phyloP scores from a whole-genome alignment of 2,113 vertebrate species.

The Centrocercus urophasianus region DNA sequence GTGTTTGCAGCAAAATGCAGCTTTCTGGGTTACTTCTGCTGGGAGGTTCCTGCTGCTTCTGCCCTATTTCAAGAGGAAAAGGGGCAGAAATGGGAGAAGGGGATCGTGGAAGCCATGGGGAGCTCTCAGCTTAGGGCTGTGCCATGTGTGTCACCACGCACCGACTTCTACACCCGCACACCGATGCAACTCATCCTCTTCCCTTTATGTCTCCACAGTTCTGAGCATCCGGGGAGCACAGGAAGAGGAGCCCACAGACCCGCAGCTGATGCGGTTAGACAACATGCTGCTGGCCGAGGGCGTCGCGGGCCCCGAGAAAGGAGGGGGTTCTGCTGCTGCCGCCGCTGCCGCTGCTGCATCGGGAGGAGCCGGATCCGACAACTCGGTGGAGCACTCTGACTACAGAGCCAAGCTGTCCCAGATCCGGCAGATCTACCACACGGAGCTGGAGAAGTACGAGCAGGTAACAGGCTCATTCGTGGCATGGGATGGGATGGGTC shows the following conservation, averaged over 20 bases:
- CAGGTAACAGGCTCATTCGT: slow-evolving; percentile 84
- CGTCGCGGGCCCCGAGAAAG: slow-evolving; percentile 94
- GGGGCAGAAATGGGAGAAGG: background rate
- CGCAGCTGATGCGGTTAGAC: slow-evolving; percentile 97
- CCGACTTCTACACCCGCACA: background rate
- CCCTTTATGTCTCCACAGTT: slow-evolving; percentile 79
- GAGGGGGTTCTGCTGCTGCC: slow-evolving; percentile 89
- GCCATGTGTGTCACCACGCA: background rate
- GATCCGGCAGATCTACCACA: slow-evolving; percentile 99
- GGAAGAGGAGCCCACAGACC: slow-evolving; percentile 95
- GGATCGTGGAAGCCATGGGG: background rate
- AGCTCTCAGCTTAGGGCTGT: background rate
- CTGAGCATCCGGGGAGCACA: slow-evolving; percentile 97
- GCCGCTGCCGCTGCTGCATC: slow-evolving; percentile 90
- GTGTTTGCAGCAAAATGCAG: background rate
- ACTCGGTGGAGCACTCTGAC: slow-evolving; percentile 94
- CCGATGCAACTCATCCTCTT: background rate
- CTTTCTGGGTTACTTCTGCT: background rate
- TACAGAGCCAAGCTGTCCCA: slow-evolving; percentile 97
- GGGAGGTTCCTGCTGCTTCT: background rate
- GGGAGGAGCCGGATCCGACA: slow-evolving; percentile 88
- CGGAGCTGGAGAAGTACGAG: slow-evolving; percentile 98
- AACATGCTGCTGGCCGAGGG: slow-evolving; percentile 98
- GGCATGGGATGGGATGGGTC: background rate
- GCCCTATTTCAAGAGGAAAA: background rate